These are phyloP conservation scores for Stercorarius parasiticus DNA, from an alignment of 2,113 vertebrate species.

Conservation along the genomic window DNA sequence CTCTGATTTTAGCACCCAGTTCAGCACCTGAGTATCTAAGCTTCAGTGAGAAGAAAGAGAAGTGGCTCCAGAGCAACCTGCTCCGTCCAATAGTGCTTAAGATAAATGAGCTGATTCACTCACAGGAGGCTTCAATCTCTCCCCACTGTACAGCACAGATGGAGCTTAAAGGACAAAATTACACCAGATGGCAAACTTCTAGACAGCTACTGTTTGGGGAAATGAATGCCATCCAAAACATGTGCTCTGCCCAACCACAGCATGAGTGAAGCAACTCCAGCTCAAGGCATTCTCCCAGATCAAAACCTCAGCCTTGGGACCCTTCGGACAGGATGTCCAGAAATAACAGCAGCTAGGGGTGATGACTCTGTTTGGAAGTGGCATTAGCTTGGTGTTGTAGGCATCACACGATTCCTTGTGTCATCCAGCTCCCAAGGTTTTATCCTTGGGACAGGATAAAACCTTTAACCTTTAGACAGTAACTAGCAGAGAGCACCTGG, in stretches of 20 bases:
- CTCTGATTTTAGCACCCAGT: not conserved
- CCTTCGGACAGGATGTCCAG: not conserved
- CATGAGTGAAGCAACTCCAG: not conserved
- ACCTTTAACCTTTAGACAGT: not conserved
- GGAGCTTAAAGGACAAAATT: slow-evolving; percentile 28
- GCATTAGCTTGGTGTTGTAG: not conserved
- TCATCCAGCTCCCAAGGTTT: not conserved
- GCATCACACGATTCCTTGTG: not conserved
- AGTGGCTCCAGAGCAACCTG: not conserved
- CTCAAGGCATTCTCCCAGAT: not conserved
- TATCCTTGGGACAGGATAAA: not conserved
- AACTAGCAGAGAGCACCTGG: not conserved
- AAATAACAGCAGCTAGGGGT: not conserved
- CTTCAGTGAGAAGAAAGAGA: not conserved
- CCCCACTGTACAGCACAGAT: not conserved
- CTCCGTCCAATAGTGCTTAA: not conserved
- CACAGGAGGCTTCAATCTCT: not conserved
- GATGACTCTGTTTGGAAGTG: not conserved
- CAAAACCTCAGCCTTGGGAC: not conserved
- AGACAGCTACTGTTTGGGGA: not conserved
- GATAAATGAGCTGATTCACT: not conserved
- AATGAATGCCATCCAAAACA: slow-evolving; percentile 34
- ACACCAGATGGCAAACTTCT: slow-evolving; percentile 33
- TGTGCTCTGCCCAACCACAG: not conserved
- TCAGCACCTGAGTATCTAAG: not conserved